phyloP scores from a whole-genome alignment of 2,113 vertebrate genomes.

The Malurus cyaneus region DNA sequence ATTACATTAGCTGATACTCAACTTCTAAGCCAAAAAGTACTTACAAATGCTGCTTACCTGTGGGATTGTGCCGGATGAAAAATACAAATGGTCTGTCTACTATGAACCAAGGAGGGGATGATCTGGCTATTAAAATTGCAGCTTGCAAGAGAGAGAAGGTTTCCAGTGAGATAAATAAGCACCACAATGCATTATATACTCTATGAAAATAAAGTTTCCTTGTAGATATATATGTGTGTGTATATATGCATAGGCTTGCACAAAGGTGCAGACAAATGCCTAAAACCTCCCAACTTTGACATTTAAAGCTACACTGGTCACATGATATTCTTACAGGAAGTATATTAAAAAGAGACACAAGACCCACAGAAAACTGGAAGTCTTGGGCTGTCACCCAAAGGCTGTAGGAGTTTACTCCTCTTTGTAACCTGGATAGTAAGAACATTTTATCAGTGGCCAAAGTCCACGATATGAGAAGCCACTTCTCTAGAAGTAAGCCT shows the following conservation, averaged over 20 bases:
- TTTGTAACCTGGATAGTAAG: neutral
- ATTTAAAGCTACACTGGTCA: neutral
- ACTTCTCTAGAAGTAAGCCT: neutral
- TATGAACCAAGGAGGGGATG: slow-evolving; percentile 90
- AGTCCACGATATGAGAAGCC: neutral
- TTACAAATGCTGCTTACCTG: slow-evolving; percentile 78
- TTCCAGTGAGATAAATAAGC: neutral
- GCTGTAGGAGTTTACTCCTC: neutral
- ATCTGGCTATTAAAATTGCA: slow-evolving; percentile 89
- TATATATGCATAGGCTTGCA: neutral
- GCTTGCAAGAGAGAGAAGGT: slow-evolving; percentile 66
- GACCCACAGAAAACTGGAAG: neutral
- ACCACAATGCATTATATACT: neutral
- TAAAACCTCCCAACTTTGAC: neutral
- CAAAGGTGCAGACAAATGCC: neutral
- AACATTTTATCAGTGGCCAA: neutral
- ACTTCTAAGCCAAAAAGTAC: neutral
- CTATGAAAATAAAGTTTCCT: neutral
- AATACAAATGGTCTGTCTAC: slow-evolving; percentile 93
- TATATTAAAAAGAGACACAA: neutral
- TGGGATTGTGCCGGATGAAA: slow-evolving; percentile 89
- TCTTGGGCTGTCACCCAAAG: neutral
- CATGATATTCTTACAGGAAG: neutral
- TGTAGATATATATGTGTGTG: fast-evolving
- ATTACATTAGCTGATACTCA: neutral